These are phyloP conservation scores for Syrista parreyssii DNA, from an alignment of 2,888 invertebrate species.

Conservation along the genomic window DNA sequence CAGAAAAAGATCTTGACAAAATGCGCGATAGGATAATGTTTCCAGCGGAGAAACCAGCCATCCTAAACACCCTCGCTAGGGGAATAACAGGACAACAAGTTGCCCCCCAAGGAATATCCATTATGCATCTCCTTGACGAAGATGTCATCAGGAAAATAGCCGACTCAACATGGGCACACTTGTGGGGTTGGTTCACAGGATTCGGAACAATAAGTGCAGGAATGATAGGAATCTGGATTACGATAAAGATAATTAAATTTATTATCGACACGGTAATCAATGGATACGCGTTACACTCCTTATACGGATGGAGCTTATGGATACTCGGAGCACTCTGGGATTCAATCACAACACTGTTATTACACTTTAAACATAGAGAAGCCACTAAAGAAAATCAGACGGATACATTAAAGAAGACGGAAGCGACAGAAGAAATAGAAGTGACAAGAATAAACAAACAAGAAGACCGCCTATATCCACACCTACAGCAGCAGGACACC, in stretches of 20 bases:
- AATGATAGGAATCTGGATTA: background rate
- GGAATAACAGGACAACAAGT: background rate
- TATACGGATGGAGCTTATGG: background rate
- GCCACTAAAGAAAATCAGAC: no score
- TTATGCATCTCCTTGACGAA: background rate
- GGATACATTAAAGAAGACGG: no score
- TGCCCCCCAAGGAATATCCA: background rate
- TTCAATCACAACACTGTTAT: background rate
- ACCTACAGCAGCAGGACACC: no score
- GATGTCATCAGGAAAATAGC: background rate
- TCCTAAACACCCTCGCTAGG: background rate
- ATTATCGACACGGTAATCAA: background rate
- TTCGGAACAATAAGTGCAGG: conserved; percentile 6
- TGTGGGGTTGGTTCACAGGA: background rate
- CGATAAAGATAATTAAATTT: background rate
- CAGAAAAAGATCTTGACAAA: background rate
- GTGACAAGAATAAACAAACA: no score
- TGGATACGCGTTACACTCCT: background rate
- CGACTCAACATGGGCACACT: background rate
- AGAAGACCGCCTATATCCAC: no score
- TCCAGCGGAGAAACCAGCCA: conserved; percentile 2
- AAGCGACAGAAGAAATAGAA: no score
- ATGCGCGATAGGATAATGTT: background rate
- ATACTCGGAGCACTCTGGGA: conserved; percentile 3
- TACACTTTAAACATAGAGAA: background rate